Evolutionary conservation across 2,888 invertebrate genomes (phyloP).

Genomic region (Hypercompe scribonia): DNA sequence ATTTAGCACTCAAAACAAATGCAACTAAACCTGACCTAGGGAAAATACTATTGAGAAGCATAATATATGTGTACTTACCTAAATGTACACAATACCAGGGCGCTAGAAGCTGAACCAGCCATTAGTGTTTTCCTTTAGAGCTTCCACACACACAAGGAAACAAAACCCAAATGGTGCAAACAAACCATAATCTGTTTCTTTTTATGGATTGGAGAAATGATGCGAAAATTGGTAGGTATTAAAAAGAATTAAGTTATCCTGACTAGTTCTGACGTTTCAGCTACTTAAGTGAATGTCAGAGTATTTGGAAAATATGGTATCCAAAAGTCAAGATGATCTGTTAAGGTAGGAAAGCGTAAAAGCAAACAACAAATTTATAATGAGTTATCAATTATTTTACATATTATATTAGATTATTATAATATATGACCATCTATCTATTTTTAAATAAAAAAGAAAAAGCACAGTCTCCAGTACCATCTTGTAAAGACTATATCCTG

Average conservation of each 20-base stretch:
- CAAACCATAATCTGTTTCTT: background rate
- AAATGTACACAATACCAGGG: background rate
- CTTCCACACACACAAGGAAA: background rate
- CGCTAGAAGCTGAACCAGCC: background rate
- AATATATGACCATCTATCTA: background rate
- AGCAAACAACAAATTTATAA: too few relatives aligned
- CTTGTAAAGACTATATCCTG: conserved; percentile 32
- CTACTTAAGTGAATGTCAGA: too few relatives aligned
- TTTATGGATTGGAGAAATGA: background rate
- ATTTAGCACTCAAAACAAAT: too few relatives aligned
- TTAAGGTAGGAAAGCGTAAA: too few relatives aligned
- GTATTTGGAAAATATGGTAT: too few relatives aligned
- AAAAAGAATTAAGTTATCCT: background rate
- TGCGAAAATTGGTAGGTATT: background rate
- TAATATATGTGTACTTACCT: background rate
- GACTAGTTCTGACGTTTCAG: too few relatives aligned
- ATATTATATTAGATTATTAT: too few relatives aligned
- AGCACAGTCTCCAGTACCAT: background rate
- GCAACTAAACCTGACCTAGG: too few relatives aligned
- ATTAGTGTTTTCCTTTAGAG: background rate
- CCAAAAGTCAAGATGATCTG: too few relatives aligned
- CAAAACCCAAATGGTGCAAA: background rate
- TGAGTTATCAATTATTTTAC: too few relatives aligned
- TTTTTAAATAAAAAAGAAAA: background rate
- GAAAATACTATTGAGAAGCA: too few relatives aligned